Base-by-base conservation (phyloP, 1,140 invertebrate species). In the Drosophila nebulosa region DNA sequence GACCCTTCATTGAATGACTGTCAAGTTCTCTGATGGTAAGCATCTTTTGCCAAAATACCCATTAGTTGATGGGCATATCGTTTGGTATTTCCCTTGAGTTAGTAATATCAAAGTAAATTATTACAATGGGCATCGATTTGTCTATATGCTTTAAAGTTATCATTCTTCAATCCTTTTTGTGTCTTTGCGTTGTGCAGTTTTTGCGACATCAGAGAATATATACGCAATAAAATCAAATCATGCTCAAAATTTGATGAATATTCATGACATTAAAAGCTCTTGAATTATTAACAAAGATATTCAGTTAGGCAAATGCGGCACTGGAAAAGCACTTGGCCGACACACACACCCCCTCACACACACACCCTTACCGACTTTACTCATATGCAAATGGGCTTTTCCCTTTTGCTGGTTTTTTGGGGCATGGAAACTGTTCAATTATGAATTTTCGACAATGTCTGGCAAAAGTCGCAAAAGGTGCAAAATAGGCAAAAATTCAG, bases 201-300 rank as follows among this genome's bases (percentile, higher is more conserved):
- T 42, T 64, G 67, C 60, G 69, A 64, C 72, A 73, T 70, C 67
- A 67, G 55, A 61, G 73, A 71, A 88, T 78, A 86, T 88, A 76
- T 88, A 76, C 78, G 83, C 83, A 88, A 86, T 86, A 88, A 86
- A 86, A 86, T 86, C 84, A 86, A 86, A 83, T 86, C 83, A 88
- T 83, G 83, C 83, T 86, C 78, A 72, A 83, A 85, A 86, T 88
- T 88, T 83, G 79, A 88, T 86, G 83, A 86, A 86, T 86, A 86
- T 86, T 86, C 83, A 86, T 86, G 83, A 78, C 83, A 86, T 86
- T 86, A 86, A 86, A 86, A 86, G 83, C 83, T 83, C 83, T 86
- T 86, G 83, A 86, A 86, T 86, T 86, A 86, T 86, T 86, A 86
- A 86, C 83, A 71, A 81, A 88, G 78, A 86, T 79, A 76, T 88